These are phyloP conservation scores for Limnephilus auricula DNA, from an alignment of 2,888 invertebrate genomes.

Conservation along the genomic window DNA sequence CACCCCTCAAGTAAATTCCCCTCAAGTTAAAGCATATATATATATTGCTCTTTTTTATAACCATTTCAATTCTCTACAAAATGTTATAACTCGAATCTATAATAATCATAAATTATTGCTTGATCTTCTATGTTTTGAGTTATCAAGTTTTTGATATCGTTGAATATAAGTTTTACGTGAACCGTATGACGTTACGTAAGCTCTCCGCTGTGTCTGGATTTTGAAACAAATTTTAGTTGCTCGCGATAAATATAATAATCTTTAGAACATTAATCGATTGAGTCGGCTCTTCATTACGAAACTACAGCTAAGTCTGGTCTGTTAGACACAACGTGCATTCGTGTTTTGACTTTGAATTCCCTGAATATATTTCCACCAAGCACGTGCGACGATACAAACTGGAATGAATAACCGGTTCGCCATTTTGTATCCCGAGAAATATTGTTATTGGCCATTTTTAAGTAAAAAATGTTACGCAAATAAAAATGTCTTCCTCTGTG, in stretches of 20 bases:
- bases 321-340: neutral
- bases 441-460: neutral
- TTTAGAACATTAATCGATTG: neutral
- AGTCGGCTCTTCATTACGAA: neutral
- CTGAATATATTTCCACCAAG: neutral
- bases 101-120: neutral
- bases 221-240: neutral
- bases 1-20: neutral
- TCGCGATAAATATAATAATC: neutral
- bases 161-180: neutral
- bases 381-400: neutral
- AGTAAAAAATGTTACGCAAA: neutral
- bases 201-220: neutral
- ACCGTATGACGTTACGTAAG: neutral
- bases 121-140: neutral
- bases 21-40: neutral
- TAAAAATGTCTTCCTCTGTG: neutral
- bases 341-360: neutral
- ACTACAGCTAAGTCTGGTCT: neutral
- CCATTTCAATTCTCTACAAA: neutral
- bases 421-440: conserved; percentile 11
- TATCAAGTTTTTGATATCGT: neutral
- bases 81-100: neutral
- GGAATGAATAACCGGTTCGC: conserved; percentile 3
- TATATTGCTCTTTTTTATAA: neutral